Conservation (phyloP, 2,888 invertebrate species). For the Mongoloraphidia duomilia region DNA sequence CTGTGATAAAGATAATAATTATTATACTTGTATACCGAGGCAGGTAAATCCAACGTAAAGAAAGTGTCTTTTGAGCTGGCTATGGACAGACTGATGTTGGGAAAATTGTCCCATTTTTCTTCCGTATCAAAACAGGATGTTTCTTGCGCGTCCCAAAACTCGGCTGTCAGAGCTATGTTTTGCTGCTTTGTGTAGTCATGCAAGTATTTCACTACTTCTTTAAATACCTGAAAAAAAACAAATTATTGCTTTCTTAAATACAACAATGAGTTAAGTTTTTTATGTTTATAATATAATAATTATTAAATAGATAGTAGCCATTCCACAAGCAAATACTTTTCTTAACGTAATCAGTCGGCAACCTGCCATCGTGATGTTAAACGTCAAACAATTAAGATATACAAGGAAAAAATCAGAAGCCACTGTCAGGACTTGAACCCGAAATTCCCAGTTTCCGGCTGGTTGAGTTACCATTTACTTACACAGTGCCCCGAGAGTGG, state of each 20-base stretch:
- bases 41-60: conserved; percentile 33
- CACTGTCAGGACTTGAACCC: no score
- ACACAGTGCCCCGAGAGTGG: no score
- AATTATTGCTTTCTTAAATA: background rate
- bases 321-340: background rate
- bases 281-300: background rate
- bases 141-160: conserved; percentile 15
- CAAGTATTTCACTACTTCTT: conserved; percentile 7
- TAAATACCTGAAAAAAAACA: conserved; percentile 10
- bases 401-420: no score
- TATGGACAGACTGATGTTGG: conserved; percentile 12
- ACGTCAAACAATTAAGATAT: no score
- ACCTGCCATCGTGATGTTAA: no score
- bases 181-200: conserved; percentile 2
- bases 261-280: no score
- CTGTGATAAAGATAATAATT: background rate
- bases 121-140: conserved; percentile 9
- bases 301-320: background rate
- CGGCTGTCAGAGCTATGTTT: conserved; percentile 5
- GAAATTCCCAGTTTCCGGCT: no score
- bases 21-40: conserved; percentile 30
- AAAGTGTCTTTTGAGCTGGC: conserved; percentile 24
- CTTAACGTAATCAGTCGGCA: background rate
- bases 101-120: conserved; percentile 12
- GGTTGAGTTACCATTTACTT: no score